These are phyloP conservation scores for Harpalus rufipes DNA, from an alignment of 2,888 invertebrate species.

Conservation along the genomic window DNA sequence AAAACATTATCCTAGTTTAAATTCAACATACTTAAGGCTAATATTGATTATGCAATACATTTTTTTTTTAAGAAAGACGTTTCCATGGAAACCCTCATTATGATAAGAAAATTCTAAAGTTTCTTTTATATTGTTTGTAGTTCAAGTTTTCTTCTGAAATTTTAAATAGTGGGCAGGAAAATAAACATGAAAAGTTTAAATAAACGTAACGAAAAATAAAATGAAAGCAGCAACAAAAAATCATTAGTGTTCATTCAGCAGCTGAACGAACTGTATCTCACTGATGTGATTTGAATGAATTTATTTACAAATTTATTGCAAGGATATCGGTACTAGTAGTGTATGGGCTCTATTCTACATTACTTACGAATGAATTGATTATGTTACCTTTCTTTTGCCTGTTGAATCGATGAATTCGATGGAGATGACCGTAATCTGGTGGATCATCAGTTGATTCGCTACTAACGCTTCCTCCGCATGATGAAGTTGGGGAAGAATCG, in stretches of 20 bases:
- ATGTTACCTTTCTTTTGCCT: conserved; percentile 87
- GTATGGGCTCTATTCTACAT: conserved; percentile 21
- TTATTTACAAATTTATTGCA: conserved; percentile 45
- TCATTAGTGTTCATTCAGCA: conserved; percentile 68
- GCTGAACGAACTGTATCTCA: conserved; percentile 72
- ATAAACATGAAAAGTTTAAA: conserved; percentile 16
- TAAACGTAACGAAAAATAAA: background rate
- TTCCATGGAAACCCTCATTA: too few relatives aligned
- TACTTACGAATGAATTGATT: conserved; percentile 32
- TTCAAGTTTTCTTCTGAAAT: conserved; percentile 17
- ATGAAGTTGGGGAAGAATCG: conserved; percentile 84
- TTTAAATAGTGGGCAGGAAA: conserved; percentile 32
- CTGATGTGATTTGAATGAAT: conserved; percentile 58
- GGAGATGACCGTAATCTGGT: conserved; percentile 85
- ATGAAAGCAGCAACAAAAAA: conserved; percentile 51
- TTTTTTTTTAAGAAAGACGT: too few relatives aligned
- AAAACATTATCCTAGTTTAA: too few relatives aligned
- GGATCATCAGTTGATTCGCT: conserved; percentile 82
- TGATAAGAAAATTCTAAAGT: too few relatives aligned
- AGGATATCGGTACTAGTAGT: conserved; percentile 29
- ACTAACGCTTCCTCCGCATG: conserved; percentile 82
- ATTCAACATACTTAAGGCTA: too few relatives aligned
- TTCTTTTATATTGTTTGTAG: background rate
- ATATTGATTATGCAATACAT: too few relatives aligned
- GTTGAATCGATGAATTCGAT: conserved; percentile 83